Evolutionary conservation across 2,888 invertebrate genomes (phyloP).

Genomic region (Tenthredo notha): DNA sequence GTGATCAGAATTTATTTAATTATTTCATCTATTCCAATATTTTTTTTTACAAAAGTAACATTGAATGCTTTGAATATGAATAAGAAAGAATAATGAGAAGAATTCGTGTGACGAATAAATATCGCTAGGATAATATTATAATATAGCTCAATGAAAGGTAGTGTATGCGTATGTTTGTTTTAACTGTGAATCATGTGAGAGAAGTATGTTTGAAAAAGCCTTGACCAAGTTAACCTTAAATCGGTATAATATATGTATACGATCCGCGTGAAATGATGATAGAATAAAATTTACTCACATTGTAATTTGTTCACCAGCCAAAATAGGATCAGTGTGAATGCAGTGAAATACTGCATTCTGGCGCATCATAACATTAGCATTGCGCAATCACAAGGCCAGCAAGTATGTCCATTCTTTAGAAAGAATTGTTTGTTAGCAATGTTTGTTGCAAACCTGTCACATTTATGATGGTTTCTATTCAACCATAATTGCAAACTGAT

Average conservation of each 20-base stretch:
- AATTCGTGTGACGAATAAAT: background rate
- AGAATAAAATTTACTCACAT: constrained; percentile 46
- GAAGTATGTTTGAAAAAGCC: background rate
- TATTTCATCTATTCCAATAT: background rate
- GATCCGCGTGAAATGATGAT: background rate
- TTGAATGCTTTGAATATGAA: background rate
- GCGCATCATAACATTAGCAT: constrained; percentile 53
- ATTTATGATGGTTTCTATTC: background rate
- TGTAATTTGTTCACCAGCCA: constrained; percentile 49
- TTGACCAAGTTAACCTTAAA: background rate
- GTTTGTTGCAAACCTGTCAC: background rate
- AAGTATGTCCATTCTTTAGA: constrained; percentile 12
- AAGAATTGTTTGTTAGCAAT: background rate
- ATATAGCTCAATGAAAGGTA: background rate
- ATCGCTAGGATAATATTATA: background rate
- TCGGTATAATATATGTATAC: background rate
- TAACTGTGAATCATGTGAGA: background rate
- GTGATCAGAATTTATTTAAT: background rate
- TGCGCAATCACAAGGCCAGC: constrained; percentile 48
- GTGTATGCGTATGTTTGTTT: background rate
- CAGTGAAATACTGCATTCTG: constrained; percentile 55
- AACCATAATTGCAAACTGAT: background rate
- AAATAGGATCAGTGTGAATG: constrained; percentile 46
- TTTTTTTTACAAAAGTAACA: background rate
- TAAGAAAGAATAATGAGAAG: background rate